phyloP scores from a whole-genome alignment of 23 tunicate genomes.

The Oikopleura vanhoeffeni region DNA sequence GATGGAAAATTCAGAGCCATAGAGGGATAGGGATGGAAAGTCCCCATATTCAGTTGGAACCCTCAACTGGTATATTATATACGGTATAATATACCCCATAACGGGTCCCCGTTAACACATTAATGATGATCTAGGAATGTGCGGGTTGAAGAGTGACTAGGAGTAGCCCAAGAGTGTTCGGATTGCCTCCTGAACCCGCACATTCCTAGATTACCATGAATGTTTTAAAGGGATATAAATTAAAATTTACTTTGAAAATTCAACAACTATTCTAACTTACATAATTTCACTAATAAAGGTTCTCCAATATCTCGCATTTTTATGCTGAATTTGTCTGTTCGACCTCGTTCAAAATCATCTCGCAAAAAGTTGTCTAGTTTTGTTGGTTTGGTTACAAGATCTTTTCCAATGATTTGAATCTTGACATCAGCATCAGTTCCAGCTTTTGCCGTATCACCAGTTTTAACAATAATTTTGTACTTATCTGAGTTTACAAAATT shows the following conservation, averaged over 20 bases:
- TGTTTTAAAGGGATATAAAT: neutral
- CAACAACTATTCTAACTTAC: no score
- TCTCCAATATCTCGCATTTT: slow-evolving; percentile 59
- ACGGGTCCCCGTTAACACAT: no score
- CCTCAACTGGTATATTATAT: no score
- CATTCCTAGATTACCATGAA: neutral
- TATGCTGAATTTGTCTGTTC: slow-evolving; percentile 43
- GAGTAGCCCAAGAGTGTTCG: no score
- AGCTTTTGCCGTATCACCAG: slow-evolving; percentile 62
- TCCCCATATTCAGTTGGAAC: no score
- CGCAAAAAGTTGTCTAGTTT: slow-evolving; percentile 43
- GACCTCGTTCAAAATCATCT: slow-evolving; percentile 74
- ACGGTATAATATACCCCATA: no score
- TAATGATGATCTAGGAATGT: no score
- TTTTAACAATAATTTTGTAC: slow-evolving; percentile 19
- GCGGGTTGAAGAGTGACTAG: no score
- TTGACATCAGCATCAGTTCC: slow-evolving; percentile 72
- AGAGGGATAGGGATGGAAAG: no score
- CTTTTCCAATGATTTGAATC: slow-evolving; percentile 41
- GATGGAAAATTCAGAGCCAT: no score
- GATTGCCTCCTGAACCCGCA: no score
- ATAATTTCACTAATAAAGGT: slow-evolving; percentile 32
- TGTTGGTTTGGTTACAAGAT: slow-evolving; percentile 30
- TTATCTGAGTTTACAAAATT: no score
- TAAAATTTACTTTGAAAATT: neutral